A percentile compares a stretch with the other conserved stretches of the same genome.
Evolutionary conservation across 2,888 invertebrate genomes (phyloP).

Genomic region (Ametastegia equiseti): DNA sequence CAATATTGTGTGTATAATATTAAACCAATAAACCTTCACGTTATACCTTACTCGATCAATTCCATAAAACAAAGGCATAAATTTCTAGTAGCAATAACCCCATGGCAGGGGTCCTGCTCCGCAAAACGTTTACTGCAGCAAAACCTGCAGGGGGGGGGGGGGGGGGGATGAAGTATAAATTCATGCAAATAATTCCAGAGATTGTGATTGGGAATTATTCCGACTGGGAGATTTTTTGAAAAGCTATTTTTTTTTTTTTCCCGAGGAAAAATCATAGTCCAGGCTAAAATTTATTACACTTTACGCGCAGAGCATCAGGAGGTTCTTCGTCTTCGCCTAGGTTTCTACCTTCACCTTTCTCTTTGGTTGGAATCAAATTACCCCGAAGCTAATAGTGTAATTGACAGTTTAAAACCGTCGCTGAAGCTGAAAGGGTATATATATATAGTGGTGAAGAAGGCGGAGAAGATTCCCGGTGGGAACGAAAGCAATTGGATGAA

Average conservation of each 20-base stretch:
- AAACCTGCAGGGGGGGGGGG: no score
- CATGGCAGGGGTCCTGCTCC: no score
- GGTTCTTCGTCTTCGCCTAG: no score
- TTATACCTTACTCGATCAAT: conserved; percentile 43
- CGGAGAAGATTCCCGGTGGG: conserved; percentile 27
- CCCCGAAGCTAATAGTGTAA: conserved; percentile 39
- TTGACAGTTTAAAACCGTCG: conserved; percentile 43
- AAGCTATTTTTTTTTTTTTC: no score
- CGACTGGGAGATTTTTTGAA: no score
- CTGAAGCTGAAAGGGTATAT: conserved; percentile 9
- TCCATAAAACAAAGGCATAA: conserved; percentile 25
- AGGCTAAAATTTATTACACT: no score
- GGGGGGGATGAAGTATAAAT: no score
- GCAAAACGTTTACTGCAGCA: no score
- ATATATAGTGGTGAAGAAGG: background rate
- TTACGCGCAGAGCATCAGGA: no score
- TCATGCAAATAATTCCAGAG: no score
- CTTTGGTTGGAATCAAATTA: conserved; percentile 38
- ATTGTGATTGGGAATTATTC: no score
- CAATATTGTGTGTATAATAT: conserved; percentile 57
- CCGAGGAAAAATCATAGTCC: no score
- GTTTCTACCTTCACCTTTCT: background rate
- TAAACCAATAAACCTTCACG: conserved; percentile 55
- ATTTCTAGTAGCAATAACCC: background rate
- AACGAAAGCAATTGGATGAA: conserved; percentile 41